phyloP scores from a whole-genome alignment of 2,797 vertebrate species.

The Nothura maculosa region DNA sequence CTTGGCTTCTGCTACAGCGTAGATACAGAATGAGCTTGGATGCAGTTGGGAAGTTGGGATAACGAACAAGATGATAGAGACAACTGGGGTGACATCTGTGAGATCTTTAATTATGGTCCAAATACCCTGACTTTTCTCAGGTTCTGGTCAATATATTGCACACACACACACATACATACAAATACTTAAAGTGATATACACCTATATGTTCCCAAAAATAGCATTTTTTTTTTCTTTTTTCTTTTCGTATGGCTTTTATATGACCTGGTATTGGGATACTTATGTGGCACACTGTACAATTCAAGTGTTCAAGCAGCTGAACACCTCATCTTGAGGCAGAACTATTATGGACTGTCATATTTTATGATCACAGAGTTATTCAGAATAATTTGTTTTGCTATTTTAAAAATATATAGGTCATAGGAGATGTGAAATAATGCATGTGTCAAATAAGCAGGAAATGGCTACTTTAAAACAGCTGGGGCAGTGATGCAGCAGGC shows the following conservation, averaged over 20 bases:
- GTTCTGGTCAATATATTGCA: fast-evolving
- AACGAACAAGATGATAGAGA: fast-evolving
- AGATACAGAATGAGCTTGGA: neutral
- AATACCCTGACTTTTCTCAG: too few relatives aligned
- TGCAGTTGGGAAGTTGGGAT: neutral
- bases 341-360: neutral
- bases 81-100: neutral
- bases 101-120: neutral
- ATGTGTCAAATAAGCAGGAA: neutral
- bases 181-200: neutral
- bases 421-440: neutral
- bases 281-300: neutral
- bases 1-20: neutral
- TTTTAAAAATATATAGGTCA: neutral
- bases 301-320: neutral
- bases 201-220: neutral
- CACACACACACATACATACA: fast-evolving
- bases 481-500: neutral
- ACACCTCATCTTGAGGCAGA: fast-evolving
- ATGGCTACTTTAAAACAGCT: neutral
- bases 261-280: neutral
- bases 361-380: neutral
- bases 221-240: neutral
- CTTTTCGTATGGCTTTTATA: neutral
- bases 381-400: neutral